phyloP scores from a whole-genome alignment of 2,888 invertebrate genomes.

The Campoplex nolae region DNA sequence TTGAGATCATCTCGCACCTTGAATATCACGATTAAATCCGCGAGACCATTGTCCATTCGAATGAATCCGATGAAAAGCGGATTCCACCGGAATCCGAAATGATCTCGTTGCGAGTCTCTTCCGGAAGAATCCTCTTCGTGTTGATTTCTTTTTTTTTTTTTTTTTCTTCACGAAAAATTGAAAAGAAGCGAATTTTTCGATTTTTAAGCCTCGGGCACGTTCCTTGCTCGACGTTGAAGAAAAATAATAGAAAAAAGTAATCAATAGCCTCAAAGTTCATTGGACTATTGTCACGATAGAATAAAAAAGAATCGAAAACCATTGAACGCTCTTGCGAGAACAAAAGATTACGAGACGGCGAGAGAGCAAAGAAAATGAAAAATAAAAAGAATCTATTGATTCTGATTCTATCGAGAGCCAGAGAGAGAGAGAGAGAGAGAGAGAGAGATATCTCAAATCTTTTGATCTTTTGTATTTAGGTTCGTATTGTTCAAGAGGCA shows the following conservation, averaged over 20 bases:
- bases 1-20: conserved; percentile 50
- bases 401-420: not conserved
- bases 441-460: not conserved
- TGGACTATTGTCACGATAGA: not conserved
- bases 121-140: not conserved
- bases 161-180: no score
- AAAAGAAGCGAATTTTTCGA: no score
- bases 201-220: no score
- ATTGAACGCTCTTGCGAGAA: not conserved
- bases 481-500: conserved; percentile 88
- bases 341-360: conserved; percentile 9
- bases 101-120: not conserved
- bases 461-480: conserved; percentile 79
- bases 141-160: not conserved
- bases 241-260: no score
- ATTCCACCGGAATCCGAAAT: not conserved
- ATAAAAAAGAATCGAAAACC: not conserved
- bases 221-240: no score
- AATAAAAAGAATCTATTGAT: not conserved
- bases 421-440: not conserved
- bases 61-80: not conserved
- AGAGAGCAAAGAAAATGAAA: not conserved
- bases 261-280: not conserved
- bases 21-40: not conserved
- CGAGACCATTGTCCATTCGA: not conserved